Percentiles rank a stretch among this genome's conserved stretches.
These are phyloP conservation scores for Itoplectis maculator DNA, from an alignment of 2,888 invertebrate species.

Conservation along the genomic window DNA sequence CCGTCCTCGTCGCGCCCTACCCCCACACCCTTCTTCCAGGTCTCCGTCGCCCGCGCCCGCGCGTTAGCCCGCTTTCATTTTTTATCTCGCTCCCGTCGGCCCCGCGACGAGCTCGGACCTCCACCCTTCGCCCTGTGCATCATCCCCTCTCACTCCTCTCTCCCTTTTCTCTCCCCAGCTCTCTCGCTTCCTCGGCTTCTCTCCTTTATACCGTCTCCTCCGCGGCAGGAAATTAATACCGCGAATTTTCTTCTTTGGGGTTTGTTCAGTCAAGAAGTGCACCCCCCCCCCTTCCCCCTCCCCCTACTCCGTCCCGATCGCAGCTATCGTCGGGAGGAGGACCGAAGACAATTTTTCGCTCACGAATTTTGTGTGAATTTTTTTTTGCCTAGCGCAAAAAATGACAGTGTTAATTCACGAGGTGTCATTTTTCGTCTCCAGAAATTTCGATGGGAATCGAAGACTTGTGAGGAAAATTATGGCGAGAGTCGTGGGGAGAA, in stretches of 20 bases:
- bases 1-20: slow-evolving; percentile 21
- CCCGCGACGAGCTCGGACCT: slow-evolving; percentile 5
- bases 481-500: no score
- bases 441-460: no score
- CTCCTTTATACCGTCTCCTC: neutral
- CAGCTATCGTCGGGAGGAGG: no score
- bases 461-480: no score
- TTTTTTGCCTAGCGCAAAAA: neutral
- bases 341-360: neutral
- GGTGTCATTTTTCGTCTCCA: neutral
- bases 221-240: slow-evolving; percentile 65
- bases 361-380: neutral
- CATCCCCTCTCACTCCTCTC: neutral
- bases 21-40: neutral
- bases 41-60: neutral
- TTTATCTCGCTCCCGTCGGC: neutral
- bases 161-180: neutral
- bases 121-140: neutral
- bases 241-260: slow-evolving; percentile 56
- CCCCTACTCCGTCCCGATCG: no score
- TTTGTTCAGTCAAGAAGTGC: slow-evolving; percentile 6
- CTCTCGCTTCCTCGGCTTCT: neutral
- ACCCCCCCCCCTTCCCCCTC: no score
- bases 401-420: no score
- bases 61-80: slow-evolving; percentile 15